phyloP scores from a whole-genome alignment of 1,140 invertebrate genomes.

The Agraylea sexmaculata region DNA sequence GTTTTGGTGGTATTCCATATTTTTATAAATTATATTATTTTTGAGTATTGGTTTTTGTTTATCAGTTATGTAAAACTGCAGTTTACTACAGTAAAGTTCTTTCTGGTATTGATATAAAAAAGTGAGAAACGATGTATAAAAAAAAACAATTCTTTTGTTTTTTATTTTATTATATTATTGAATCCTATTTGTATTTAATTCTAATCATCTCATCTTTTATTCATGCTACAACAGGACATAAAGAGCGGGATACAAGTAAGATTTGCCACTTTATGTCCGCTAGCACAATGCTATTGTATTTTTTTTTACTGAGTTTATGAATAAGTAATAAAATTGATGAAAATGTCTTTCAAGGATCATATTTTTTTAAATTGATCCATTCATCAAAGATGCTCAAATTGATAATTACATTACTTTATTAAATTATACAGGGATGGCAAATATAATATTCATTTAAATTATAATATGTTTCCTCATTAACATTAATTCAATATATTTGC shows the following conservation, averaged over 20 bases:
- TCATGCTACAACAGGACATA: conserved; percentile 45
- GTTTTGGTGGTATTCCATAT: background rate
- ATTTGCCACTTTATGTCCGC: conserved; percentile 20
- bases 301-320: background rate
- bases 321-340: background rate
- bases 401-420: too few relatives aligned
- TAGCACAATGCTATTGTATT: conserved; percentile 2
- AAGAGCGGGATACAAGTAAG: conserved; percentile 66
- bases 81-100: too few relatives aligned
- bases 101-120: too few relatives aligned
- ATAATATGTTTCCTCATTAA: too few relatives aligned
- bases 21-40: conserved; percentile 7
- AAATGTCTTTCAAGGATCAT: background rate
- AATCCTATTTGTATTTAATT: conserved; percentile 17
- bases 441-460: too few relatives aligned
- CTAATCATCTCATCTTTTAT: conserved; percentile 14
- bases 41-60: conserved; percentile 3
- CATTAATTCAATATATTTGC: too few relatives aligned
- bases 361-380: too few relatives aligned
- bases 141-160: too few relatives aligned
- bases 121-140: background rate
- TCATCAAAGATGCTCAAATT: too few relatives aligned
- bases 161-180: conserved; percentile 15
- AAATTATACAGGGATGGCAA: too few relatives aligned
- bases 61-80: conserved; percentile 8